phyloP scores from a whole-genome alignment of 2,888 invertebrate species.

The Stictocephala bisonia region DNA sequence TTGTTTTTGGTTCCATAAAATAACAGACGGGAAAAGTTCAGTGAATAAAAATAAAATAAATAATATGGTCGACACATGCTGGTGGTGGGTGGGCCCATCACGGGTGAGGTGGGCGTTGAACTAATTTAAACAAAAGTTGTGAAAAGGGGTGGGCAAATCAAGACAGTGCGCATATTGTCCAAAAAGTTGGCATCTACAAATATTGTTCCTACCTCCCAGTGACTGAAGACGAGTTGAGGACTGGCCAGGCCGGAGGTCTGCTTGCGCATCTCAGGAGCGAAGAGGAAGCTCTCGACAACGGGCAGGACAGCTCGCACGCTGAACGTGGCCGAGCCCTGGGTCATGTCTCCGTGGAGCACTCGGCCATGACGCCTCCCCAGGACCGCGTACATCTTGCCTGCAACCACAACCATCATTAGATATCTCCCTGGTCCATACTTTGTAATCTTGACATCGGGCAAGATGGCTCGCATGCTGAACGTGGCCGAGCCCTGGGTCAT shows the following conservation, averaged over 20 bases:
- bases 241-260: slow-evolving; percentile 96
- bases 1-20: too few relatives aligned
- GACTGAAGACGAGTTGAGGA: slow-evolving; percentile 95
- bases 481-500: slow-evolving; percentile 88
- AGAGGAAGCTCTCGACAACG: slow-evolving; percentile 96
- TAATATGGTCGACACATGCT: too few relatives aligned
- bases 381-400: slow-evolving; percentile 91
- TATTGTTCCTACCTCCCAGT: slow-evolving; percentile 98
- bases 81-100: too few relatives aligned
- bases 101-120: too few relatives aligned
- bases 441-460: slow-evolving; percentile 98
- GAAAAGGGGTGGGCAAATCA: too few relatives aligned
- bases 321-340: slow-evolving; percentile 89
- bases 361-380: slow-evolving; percentile 89
- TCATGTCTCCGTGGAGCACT: slow-evolving; percentile 89
- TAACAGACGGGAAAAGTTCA: too few relatives aligned
- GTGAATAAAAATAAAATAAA: too few relatives aligned
- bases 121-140: too few relatives aligned
- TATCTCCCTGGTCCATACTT: too few relatives aligned
- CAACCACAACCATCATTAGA: slow-evolving; percentile 58
- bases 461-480: slow-evolving; percentile 87
- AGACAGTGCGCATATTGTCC: too few relatives aligned
- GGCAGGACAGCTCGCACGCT: slow-evolving; percentile 90
- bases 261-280: slow-evolving; percentile 93
- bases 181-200: too few relatives aligned